phyloP scores from a whole-genome alignment of 2,113 vertebrate genomes.

The Tretioscincus oriximinensis region DNA sequence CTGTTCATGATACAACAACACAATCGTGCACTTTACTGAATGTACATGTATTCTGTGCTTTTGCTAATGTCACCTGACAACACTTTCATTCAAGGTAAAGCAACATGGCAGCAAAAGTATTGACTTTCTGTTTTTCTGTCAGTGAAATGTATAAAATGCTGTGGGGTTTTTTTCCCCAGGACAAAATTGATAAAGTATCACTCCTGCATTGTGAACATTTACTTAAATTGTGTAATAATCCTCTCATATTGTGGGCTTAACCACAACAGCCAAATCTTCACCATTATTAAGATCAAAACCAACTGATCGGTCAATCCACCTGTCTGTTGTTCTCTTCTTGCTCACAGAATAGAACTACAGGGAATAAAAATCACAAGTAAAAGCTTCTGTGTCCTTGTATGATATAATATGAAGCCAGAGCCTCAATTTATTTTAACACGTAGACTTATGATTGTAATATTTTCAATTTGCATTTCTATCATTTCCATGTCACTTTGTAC shows the following conservation, averaged over 20 bases:
- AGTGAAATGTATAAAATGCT: not conserved
- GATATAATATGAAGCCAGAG: not conserved
- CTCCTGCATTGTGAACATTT: constrained; percentile 31
- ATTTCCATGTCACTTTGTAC: not conserved
- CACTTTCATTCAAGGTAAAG: constrained; percentile 36
- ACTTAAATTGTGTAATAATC: not conserved
- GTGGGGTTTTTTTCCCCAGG: not conserved
- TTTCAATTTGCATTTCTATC: not conserved
- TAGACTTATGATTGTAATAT: not conserved
- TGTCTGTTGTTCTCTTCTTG: constrained; percentile 36
- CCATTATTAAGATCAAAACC: constrained; percentile 29
- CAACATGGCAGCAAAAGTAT: constrained; percentile 30
- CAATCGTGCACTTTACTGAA: constrained; percentile 7
- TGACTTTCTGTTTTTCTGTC: constrained; percentile 30
- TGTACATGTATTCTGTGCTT: constrained; percentile 16
- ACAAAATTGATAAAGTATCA: constrained; percentile 16
- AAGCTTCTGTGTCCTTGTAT: not conserved
- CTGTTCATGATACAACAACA: not conserved
- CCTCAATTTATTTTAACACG: not conserved
- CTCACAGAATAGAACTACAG: constrained; percentile 1
- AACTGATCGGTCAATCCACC: constrained; percentile 45
- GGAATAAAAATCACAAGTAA: not conserved
- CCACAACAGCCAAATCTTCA: constrained; percentile 31
- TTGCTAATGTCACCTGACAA: constrained; percentile 40
- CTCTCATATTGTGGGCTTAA: constrained; percentile 28